Percentiles rank a stretch among this genome's conserved stretches.
Evolutionary conservation across 1,140 invertebrate genomes (phyloP).

Genomic region (Drosophila kohkoa): DNA sequence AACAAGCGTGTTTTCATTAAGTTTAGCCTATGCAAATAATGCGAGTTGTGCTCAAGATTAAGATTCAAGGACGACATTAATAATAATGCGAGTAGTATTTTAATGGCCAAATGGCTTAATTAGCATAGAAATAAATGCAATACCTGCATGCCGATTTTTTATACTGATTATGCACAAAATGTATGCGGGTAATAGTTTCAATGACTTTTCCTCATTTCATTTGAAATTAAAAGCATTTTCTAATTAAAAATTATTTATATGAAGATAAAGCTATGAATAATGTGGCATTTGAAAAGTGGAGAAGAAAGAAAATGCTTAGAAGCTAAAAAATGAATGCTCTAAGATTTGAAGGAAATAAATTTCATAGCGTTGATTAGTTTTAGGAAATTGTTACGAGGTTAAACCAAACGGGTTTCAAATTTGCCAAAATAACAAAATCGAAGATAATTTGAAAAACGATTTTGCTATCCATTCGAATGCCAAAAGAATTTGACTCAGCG

Average conservation of each 20-base stretch:
- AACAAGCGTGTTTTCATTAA: conserved; percentile 35
- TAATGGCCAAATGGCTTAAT: conserved; percentile 34
- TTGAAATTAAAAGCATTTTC: neutral
- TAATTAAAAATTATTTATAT: neutral
- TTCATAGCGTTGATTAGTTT: too few relatives aligned
- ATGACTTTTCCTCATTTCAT: conserved; percentile 10
- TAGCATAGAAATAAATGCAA: conserved; percentile 15
- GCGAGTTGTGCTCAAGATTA: conserved; percentile 32
- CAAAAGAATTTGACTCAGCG: neutral
- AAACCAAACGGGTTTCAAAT: conserved; percentile 10
- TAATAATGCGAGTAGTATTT: conserved; percentile 25
- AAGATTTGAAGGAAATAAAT: neutral
- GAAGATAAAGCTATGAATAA: neutral
- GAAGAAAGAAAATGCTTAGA: too few relatives aligned
- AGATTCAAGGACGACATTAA: conserved; percentile 43
- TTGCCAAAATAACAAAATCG: neutral
- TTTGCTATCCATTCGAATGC: neutral
- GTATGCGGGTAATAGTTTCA: conserved; percentile 1
- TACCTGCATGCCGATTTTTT: conserved; percentile 5
- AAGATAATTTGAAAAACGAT: too few relatives aligned
- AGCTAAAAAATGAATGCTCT: too few relatives aligned
- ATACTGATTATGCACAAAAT: neutral
- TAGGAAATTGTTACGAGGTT: neutral
- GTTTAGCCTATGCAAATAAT: conserved; percentile 40
- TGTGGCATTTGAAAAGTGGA: neutral